phyloP scores from a whole-genome alignment of 2,113 vertebrate species.

The Phrynosoma platyrhinos region DNA sequence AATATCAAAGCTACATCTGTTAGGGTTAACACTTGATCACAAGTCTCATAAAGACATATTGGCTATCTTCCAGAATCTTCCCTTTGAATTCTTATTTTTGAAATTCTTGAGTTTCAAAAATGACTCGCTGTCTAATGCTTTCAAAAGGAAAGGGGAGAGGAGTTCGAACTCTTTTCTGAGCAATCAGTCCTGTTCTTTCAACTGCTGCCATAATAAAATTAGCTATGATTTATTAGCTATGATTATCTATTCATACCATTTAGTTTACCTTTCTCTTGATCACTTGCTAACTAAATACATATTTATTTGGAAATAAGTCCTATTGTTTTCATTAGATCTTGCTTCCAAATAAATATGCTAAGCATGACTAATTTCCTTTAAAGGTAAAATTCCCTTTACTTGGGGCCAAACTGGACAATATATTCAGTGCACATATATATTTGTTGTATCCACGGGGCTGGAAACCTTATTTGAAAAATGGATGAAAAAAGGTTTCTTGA shows the following conservation, averaged over 20 bases:
- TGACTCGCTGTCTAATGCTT: not conserved
- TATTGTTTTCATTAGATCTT: not conserved
- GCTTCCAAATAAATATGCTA: not conserved
- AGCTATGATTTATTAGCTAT: not conserved
- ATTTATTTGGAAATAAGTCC: not conserved
- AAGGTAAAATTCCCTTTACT: not conserved
- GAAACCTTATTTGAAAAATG: too few species aligned
- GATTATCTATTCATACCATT: not conserved
- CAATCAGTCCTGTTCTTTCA: not conserved
- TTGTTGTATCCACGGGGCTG: not conserved
- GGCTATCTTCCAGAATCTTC: not conserved
- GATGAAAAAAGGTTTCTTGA: too few species aligned
- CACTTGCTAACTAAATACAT: not conserved
- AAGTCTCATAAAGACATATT: not conserved
- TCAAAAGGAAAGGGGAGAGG: not conserved
- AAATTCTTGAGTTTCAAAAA: not conserved
- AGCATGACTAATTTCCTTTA: not conserved
- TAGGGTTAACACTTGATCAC: not conserved
- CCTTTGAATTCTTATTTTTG: not conserved
- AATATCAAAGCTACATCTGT: conserved; percentile 1
- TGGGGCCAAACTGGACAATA: not conserved
- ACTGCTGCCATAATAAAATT: not conserved
- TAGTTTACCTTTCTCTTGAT: not conserved
- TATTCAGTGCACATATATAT: not conserved
- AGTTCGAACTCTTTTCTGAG: not conserved